Conservation (phyloP, 1,140 invertebrate genomes). For the Helicoverpa zea region DNA sequence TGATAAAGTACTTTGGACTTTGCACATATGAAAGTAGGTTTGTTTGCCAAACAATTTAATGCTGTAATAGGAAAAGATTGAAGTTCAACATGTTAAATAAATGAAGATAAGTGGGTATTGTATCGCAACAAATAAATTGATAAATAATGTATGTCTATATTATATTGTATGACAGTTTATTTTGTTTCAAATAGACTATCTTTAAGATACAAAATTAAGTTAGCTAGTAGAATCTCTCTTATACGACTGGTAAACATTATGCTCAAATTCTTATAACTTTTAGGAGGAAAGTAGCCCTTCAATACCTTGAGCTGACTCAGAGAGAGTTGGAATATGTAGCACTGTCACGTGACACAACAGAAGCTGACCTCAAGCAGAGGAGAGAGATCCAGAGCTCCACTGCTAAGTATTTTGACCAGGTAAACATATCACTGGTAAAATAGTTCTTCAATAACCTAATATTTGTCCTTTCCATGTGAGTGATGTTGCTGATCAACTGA, state of each 20-base stretch:
- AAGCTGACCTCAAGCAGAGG: constrained; percentile 98
- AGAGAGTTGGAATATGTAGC: constrained; percentile 97
- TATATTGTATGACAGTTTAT: no score
- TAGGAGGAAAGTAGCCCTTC: constrained; percentile 92
- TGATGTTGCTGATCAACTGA: no score
- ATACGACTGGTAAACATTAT: neutral
- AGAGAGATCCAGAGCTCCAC: constrained; percentile 96
- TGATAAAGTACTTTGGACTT: neutral
- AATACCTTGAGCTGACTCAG: constrained; percentile 95
- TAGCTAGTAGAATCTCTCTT: neutral
- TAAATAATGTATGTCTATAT: neutral
- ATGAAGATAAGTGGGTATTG: neutral
- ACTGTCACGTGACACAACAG: constrained; percentile 97
- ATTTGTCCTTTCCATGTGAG: no score
- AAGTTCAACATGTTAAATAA: neutral
- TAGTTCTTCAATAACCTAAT: no score
- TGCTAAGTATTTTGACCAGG: constrained; percentile 97
- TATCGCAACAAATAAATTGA: neutral
- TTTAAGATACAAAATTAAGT: neutral
- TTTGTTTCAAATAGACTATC: neutral
- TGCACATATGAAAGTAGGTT: neutral
- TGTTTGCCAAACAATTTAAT: neutral
- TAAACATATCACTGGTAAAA: constrained; percentile 64
- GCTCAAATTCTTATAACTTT: constrained; percentile 29
- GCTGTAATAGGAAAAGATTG: neutral